These are phyloP conservation scores for Bombus superbus DNA, from an alignment of 1,140 invertebrate genomes.

Conservation along the genomic window DNA sequence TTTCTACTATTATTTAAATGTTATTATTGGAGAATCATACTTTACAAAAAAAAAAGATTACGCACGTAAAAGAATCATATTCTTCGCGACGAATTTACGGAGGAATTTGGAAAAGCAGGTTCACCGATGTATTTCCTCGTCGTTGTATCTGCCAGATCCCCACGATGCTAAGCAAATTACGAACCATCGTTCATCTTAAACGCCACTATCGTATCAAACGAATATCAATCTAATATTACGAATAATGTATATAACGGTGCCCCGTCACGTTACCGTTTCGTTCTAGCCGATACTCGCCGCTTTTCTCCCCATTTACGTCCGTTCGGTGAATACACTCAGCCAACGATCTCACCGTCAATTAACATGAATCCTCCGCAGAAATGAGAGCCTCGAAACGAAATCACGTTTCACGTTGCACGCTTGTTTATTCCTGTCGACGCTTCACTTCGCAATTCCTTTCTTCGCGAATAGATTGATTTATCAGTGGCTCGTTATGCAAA, in stretches of 20 bases:
- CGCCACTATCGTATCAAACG: not conserved
- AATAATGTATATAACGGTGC: not conserved
- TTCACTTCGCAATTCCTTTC: constrained; percentile 1
- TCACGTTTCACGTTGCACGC: not conserved
- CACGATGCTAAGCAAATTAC: not conserved
- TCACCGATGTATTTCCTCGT: not conserved
- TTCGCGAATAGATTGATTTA: constrained; percentile 46
- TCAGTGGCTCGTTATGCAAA: constrained; percentile 47
- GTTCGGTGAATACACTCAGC: constrained; percentile 11
- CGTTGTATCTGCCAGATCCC: not conserved
- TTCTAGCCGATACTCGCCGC: not conserved
- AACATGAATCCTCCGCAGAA: not conserved
- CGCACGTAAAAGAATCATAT: too few relatives aligned
- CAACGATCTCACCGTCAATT: not conserved
- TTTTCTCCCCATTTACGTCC: constrained; percentile 18
- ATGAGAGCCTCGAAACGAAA: not conserved
- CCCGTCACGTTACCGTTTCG: not conserved
- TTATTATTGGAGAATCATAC: too few relatives aligned
- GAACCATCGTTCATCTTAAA: not conserved
- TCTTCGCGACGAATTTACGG: too few relatives aligned
- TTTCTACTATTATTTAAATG: too few relatives aligned
- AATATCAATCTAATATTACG: not conserved
- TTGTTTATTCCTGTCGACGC: not conserved
- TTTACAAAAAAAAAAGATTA: too few relatives aligned
- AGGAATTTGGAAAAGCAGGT: not conserved